These are phyloP conservation scores for Panurus biarmicus DNA, from an alignment of 2,113 vertebrate genomes.

Conservation along the genomic window DNA sequence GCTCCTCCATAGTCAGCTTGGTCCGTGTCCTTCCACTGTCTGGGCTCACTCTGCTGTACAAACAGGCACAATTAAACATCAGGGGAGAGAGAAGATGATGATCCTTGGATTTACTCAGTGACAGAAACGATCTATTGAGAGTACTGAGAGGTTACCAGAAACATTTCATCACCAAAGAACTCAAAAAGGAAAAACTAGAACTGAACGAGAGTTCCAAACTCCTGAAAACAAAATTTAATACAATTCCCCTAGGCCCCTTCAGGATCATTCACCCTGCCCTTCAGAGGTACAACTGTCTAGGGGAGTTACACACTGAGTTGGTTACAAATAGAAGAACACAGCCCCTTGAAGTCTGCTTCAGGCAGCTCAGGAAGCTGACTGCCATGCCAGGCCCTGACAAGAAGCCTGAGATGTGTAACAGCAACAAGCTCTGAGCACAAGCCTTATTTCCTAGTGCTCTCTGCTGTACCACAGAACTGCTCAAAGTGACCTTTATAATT, in stretches of 20 bases:
- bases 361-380: neutral
- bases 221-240: neutral
- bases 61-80: neutral
- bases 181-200: neutral
- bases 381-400: neutral
- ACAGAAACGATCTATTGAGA: neutral
- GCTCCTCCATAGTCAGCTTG: constrained; percentile 93
- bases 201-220: neutral
- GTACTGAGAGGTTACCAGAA: neutral
- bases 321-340: neutral
- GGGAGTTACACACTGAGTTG: neutral
- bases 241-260: neutral
- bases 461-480: no score
- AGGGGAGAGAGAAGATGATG: neutral
- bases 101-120: neutral
- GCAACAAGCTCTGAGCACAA: neutral
- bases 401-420: neutral
- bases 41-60: constrained; percentile 75
- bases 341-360: neutral
- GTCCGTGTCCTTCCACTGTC: constrained; percentile 85
- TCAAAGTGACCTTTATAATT: neutral
- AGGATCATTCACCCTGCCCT: neutral
- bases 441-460: neutral
- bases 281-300: neutral
- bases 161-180: neutral